Base-by-base conservation (phyloP, 1,140 invertebrate genomes). In the Gerris buenoi region DNA sequence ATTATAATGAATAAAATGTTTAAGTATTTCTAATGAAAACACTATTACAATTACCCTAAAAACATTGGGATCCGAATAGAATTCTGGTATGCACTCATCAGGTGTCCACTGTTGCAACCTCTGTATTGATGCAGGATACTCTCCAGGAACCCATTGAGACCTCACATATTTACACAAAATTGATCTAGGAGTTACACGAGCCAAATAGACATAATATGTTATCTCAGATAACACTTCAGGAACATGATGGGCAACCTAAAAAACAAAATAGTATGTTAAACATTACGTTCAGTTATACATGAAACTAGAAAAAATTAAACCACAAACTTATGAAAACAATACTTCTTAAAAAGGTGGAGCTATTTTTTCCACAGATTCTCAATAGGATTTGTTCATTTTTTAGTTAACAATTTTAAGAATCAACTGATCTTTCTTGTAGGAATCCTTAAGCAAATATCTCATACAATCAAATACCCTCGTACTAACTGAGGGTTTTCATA, bases 31-130 rank as follows among this genome's bases (percentile, higher is more conserved):
- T 58, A 65, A 66, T 57, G 25, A 10, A 23, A 46, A 3, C 18
- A 15, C 28, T 64, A 28, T 65, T 33, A 58, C 64, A 63, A 27
- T 68, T 74, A 83, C 82, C 77, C 90, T 88, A 74, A 98, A 97
- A 70, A 97, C 90, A 72, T 80, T 84, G 0, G 93, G 88, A 79
- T 96, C 92, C 15, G 85, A 88, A 75, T 88, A 97, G 83, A 98
- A 93, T 78, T 97, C 91, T 62, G 96, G 93, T 77, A 99, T 94
- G 77, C 95, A 97, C 79, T 99, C 96, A 79, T 98, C 95, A 0
- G 96, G 96, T 15, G 94, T 97, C 95, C 95, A 98, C 72, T 93
- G 87, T 71, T 93, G 88, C 71, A 97, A 80, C 46, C 94, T 82
- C 74, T 93, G 88, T 74, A 99, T 93, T 18, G 90, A 92, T 22